Percentiles rank a stretch among this genome's conserved stretches.
phyloP scores from a whole-genome alignment of 2,888 invertebrate species.

The Sinopyrophorus schimmeli region DNA sequence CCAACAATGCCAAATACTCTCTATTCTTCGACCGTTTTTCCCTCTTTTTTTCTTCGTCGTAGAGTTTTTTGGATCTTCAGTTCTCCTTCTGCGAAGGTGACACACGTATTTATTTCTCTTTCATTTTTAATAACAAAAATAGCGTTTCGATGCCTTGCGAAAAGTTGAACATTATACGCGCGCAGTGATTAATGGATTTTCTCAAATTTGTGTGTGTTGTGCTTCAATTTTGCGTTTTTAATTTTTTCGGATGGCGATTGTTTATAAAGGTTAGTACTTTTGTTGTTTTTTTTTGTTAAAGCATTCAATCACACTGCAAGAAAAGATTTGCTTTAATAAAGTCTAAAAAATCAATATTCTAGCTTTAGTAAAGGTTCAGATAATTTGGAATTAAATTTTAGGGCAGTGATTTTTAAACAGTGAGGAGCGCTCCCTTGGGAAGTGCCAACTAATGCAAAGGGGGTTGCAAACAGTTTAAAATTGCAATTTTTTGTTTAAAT shows the following conservation, averaged over 20 bases:
- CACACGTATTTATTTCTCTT: conserved; percentile 10
- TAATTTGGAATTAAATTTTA: no score
- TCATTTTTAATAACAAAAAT: no score
- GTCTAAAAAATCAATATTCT: no score
- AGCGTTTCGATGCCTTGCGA: neutral
- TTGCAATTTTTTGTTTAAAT: no score
- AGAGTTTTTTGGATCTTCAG: conserved; percentile 6
- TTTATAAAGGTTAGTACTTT: conserved; percentile 46
- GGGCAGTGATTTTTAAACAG: no score
- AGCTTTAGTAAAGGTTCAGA: no score
- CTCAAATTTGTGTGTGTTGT: neutral
- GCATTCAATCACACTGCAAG: no score
- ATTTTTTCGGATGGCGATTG: conserved; percentile 43
- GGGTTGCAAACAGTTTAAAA: no score
- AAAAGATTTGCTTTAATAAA: no score
- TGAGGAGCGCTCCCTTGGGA: no score
- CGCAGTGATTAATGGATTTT: neutral
- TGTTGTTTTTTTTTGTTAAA: neutral
- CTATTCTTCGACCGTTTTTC: conserved; percentile 34
- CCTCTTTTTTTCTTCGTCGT: conserved; percentile 7
- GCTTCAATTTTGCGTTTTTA: conserved; percentile 6
- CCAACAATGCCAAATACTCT: conserved; percentile 53
- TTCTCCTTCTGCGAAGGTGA: conserved; percentile 12
- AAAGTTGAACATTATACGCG: conserved; percentile 2
- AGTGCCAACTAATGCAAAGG: no score